These are phyloP conservation scores for Uromys caudimaculatus DNA, from an alignment of 2,797 vertebrate species.

Conservation along the genomic window DNA sequence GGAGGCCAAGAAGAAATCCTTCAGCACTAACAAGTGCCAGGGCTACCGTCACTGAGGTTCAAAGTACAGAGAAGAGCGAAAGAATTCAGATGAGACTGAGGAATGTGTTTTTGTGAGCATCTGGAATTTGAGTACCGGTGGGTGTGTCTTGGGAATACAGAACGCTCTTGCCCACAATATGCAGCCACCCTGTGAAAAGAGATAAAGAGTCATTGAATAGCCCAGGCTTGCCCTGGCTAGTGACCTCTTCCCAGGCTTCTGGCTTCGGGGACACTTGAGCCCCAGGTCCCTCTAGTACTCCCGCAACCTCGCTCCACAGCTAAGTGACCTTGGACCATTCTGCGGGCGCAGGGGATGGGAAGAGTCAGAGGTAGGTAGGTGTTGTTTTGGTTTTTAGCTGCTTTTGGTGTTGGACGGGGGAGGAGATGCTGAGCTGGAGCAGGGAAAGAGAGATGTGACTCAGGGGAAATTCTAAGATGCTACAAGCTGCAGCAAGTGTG, in stretches of 20 bases:
- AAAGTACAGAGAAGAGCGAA: slow-evolving; percentile 13
- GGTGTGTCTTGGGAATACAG: slow-evolving; percentile 24
- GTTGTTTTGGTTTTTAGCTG: slow-evolving; percentile 54
- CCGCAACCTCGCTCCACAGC: neutral
- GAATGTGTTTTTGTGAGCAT: slow-evolving; percentile 25
- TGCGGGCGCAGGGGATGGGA: neutral
- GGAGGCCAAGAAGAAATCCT: neutral
- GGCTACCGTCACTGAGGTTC: neutral
- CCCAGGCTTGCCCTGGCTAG: neutral
- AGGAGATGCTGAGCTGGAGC: neutral
- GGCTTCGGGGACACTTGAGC: neutral
- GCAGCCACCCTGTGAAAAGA: neutral
- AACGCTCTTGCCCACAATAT: slow-evolving; percentile 22
- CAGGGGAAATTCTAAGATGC: slow-evolving; percentile 73
- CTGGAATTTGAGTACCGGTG: slow-evolving; percentile 49
- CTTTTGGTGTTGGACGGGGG: neutral
- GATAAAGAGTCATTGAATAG: neutral
- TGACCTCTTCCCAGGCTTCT: neutral
- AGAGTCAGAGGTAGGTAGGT: neutral
- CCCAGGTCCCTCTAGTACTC: neutral
- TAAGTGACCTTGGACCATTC: neutral
- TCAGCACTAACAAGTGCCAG: neutral
- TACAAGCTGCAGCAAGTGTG: slow-evolving; percentile 63
- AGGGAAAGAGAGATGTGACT: slow-evolving; percentile 67
- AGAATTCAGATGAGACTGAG: neutral